Evolutionary conservation across 1,140 invertebrate species (phyloP).

Genomic region (Drosophila ambigua): DNA sequence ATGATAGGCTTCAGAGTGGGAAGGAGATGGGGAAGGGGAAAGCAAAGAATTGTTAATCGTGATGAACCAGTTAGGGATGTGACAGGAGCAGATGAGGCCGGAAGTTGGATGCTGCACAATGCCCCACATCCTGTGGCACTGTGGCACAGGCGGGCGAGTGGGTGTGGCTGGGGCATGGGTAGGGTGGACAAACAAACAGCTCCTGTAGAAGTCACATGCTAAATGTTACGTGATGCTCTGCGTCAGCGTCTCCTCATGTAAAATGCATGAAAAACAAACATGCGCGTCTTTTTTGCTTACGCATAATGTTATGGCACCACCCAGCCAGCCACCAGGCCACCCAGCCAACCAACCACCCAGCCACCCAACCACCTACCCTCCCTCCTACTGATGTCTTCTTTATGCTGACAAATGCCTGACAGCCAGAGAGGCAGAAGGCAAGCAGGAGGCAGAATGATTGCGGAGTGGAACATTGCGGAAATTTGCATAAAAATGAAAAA

Average conservation of each 20-base stretch:
- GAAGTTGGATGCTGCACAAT: constrained; percentile 9
- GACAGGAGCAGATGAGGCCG: constrained; percentile 21
- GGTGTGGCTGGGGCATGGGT: background rate
- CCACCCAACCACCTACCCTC: background rate
- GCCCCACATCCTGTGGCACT: constrained; percentile 2
- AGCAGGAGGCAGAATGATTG: too few species aligned
- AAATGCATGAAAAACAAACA: constrained; percentile 70
- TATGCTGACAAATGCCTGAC: constrained; percentile 67
- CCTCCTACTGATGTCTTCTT: constrained; percentile 35
- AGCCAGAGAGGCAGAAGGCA: constrained; percentile 4
- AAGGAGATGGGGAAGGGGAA: background rate
- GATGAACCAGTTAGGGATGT: constrained; percentile 75
- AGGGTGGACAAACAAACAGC: constrained; percentile 5
- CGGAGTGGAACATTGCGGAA: constrained; percentile 49
- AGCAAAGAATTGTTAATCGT: constrained; percentile 68
- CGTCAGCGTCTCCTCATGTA: constrained; percentile 48
- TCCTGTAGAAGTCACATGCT: too few species aligned
- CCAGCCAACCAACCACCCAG: background rate
- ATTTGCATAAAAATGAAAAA: constrained; percentile 71
- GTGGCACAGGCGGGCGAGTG: background rate
- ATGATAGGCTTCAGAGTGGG: background rate
- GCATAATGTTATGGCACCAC: constrained; percentile 38
- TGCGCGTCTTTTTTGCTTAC: constrained; percentile 67
- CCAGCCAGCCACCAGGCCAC: background rate
- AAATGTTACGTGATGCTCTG: constrained; percentile 17